phyloP scores from a whole-genome alignment of 2,888 invertebrate species.

The Melanophora roralis region DNA sequence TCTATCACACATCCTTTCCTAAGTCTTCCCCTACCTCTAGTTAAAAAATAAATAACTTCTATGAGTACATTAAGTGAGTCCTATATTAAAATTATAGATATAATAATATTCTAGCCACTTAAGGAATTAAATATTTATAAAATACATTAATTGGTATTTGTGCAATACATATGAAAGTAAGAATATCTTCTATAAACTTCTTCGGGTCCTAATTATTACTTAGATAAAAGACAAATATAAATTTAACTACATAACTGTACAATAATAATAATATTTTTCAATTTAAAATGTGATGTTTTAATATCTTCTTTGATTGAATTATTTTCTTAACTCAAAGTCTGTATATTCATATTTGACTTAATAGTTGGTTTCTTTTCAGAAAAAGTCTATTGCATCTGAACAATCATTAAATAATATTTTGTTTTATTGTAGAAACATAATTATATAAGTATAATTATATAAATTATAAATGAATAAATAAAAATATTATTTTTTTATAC shows the following conservation, averaged over 20 bases:
- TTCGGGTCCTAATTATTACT: background rate
- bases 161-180: slow-evolving; percentile 5
- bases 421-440: slow-evolving; percentile 27
- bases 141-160: too few relatives aligned
- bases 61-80: slow-evolving; percentile 75
- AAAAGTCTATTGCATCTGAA: slow-evolving; percentile 70
- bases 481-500: background rate
- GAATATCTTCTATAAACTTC: too few relatives aligned
- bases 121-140: slow-evolving; percentile 8
- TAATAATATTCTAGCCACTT: slow-evolving; percentile 39
- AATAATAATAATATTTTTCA: slow-evolving; percentile 18
- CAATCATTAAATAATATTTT: slow-evolving; percentile 66
- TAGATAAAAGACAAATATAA: background rate
- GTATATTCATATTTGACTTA: slow-evolving; percentile 4
- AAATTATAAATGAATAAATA: slow-evolving; percentile 7
- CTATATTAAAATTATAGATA: slow-evolving; percentile 68
- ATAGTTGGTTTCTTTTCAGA: slow-evolving; percentile 43
- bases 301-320: too few relatives aligned
- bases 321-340: too few relatives aligned
- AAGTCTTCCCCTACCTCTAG: background rate
- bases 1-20: background rate
- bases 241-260: background rate
- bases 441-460: slow-evolving; percentile 8
- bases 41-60: slow-evolving; percentile 37
- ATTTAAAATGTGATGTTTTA: too few relatives aligned